Evolutionary conservation across 2,888 invertebrate genomes (phyloP).

Genomic region (Euzetes globulus): DNA sequence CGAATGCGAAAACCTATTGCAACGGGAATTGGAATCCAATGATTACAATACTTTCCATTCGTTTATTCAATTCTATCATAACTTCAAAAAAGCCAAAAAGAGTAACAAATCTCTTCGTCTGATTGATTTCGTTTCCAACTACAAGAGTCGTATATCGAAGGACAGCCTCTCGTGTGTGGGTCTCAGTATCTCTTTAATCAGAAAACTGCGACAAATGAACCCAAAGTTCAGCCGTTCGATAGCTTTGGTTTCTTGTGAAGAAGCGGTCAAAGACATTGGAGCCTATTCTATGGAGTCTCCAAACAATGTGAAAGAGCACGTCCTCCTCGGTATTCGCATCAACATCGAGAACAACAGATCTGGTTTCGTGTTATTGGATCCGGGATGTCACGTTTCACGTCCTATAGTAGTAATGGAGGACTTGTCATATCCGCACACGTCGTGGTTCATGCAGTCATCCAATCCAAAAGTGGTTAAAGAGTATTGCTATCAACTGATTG

Average conservation of each 20-base stretch:
- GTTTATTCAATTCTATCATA: conserved; percentile 56
- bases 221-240: conserved; percentile 61
- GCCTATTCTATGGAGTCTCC: conserved; percentile 40
- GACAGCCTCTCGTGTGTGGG: conserved; percentile 82
- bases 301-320: conserved; percentile 67
- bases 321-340: conserved; percentile 51
- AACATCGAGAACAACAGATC: conserved; percentile 54
- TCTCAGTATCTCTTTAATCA: conserved; percentile 68
- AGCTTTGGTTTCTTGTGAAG: conserved; percentile 77
- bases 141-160: conserved; percentile 67
- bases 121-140: conserved; percentile 65
- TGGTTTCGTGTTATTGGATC: conserved; percentile 75
- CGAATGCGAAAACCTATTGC: conserved; percentile 68
- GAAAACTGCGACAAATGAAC: conserved; percentile 57
- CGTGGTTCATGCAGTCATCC: conserved; percentile 57
- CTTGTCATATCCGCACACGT: conserved; percentile 74
- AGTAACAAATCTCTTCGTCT: conserved; percentile 55
- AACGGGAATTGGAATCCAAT: conserved; percentile 69
- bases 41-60: conserved; percentile 84
- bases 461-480: conserved; percentile 68
- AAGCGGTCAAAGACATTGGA: conserved; percentile 50
- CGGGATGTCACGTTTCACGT: conserved; percentile 80
- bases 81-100: conserved; percentile 50
- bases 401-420: conserved; percentile 81
- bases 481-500: conserved; percentile 68